A percentile compares a stretch with the other conserved stretches of the same genome.
These are phyloP conservation scores for Dipodomys spectabilis DNA, from an alignment of 2,113 vertebrate genomes.

Conservation along the genomic window DNA sequence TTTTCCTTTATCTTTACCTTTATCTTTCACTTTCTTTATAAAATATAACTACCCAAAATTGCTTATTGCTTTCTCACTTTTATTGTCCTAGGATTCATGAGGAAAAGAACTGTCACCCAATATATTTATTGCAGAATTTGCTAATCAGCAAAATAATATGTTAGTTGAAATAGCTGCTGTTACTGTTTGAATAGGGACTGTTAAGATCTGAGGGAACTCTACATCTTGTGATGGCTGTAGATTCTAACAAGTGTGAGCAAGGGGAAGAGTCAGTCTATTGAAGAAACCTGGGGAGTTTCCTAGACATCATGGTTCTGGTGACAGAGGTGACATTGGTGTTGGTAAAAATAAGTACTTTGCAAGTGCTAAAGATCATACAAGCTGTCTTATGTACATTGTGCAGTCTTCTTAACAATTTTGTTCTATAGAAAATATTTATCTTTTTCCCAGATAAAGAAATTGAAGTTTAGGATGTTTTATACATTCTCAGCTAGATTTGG, in stretches of 20 bases:
- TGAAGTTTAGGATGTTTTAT: neutral
- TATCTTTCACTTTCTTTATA: neutral
- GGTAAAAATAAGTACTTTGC: neutral
- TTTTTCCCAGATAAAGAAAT: constrained; percentile 6
- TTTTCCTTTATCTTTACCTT: neutral
- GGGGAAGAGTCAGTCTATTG: neutral
- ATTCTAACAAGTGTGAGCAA: neutral
- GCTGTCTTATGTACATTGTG: neutral
- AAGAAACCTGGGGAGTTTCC: neutral
- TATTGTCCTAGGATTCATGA: neutral
- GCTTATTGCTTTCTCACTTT: neutral
- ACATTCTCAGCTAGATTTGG: neutral
- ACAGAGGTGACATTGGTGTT: neutral
- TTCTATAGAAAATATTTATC: neutral
- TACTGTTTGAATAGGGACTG: constrained; percentile 1
- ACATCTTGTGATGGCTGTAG: neutral
- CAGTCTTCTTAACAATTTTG: neutral
- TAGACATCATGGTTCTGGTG: neutral
- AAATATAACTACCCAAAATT: neutral
- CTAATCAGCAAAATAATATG: neutral
- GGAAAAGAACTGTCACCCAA: neutral
- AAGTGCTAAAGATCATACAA: neutral
- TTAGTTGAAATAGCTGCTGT: neutral
- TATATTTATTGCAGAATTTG: neutral
- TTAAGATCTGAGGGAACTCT: neutral